Conservation (phyloP, 2,888 invertebrate genomes). For the Bombyx huttoni region DNA sequence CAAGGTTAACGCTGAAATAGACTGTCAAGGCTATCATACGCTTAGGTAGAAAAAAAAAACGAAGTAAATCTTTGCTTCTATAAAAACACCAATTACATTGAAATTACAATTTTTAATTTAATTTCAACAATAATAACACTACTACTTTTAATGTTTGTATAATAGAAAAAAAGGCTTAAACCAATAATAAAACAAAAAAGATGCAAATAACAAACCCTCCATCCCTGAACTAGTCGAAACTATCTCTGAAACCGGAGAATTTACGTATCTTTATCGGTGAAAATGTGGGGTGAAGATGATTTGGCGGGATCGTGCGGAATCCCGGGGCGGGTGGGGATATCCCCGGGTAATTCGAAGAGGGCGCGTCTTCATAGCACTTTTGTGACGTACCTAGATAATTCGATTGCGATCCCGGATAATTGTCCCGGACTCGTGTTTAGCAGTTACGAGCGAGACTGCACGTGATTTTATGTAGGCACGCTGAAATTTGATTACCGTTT, state of each 20-base stretch:
- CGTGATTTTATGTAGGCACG: not conserved
- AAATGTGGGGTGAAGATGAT: constrained; percentile 64
- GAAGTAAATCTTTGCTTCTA: too few species aligned
- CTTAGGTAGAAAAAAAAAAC: too few species aligned
- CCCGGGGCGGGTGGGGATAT: constrained; percentile 8
- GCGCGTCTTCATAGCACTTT: constrained; percentile 51
- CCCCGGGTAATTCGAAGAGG: constrained; percentile 45
- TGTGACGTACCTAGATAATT: constrained; percentile 54
- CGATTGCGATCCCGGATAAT: constrained; percentile 56
- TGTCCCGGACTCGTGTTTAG: constrained; percentile 13
- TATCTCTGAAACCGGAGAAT: constrained; percentile 37
- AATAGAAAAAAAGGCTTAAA: too few species aligned
- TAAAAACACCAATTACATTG: too few species aligned
- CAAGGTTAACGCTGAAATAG: too few species aligned
- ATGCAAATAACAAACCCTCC: too few species aligned
- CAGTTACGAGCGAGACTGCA: not conserved
- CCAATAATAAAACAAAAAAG: too few species aligned
- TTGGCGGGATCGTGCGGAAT: constrained; percentile 42
- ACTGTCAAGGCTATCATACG: too few species aligned
- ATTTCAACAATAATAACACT: too few species aligned
- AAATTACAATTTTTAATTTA: too few species aligned
- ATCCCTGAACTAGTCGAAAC: constrained; percentile 15
- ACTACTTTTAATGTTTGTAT: too few species aligned
- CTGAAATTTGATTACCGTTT: not conserved
- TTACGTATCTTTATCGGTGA: constrained; percentile 64